Evolutionary conservation across 1,140 invertebrate species (phyloP).

Genomic region (Ostrea edulis): DNA sequence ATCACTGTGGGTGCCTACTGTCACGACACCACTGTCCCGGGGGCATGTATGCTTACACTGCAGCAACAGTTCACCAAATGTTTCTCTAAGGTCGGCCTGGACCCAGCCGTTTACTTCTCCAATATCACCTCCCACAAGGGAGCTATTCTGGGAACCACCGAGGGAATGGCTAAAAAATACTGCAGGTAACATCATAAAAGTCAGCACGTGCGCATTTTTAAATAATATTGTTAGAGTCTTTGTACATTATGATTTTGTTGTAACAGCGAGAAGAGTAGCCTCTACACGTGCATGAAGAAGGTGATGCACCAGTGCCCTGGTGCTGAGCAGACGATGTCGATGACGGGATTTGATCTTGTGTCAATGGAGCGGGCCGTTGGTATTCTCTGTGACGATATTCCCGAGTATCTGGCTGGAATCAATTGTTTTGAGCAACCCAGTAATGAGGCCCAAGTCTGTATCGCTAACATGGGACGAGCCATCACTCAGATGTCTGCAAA

Average conservation of each 20-base stretch:
- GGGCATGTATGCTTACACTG: conserved; percentile 57
- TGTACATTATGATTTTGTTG: not conserved
- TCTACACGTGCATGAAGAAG: conserved; percentile 57
- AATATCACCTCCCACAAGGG: conserved; percentile 55
- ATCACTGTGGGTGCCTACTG: conserved; percentile 59
- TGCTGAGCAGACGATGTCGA: conserved; percentile 56
- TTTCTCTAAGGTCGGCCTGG: conserved; percentile 46
- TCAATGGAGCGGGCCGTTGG: conserved; percentile 57
- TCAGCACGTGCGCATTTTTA: too few species aligned
- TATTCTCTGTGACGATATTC: conserved; percentile 53
- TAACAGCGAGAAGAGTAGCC: conserved; percentile 42
- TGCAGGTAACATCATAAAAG: conserved; percentile 37
- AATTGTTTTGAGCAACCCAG: conserved; percentile 56
- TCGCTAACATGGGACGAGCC: conserved; percentile 49
- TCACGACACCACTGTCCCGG: conserved; percentile 56
- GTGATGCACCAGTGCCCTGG: conserved; percentile 58
- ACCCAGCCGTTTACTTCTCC: conserved; percentile 46
- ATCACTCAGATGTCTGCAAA: conserved; percentile 52
- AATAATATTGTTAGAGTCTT: too few species aligned
- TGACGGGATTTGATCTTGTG: conserved; percentile 57
- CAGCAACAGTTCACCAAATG: conserved; percentile 57
- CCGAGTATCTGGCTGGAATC: conserved; percentile 52
- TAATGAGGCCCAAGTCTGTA: conserved; percentile 33
- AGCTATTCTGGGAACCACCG: conserved; percentile 50
- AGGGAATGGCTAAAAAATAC: conserved; percentile 44